Evolutionary conservation across 2,797 vertebrate genomes (phyloP), one percentile per base, ranked within the genome.

Genomic region (Tapirus indicus): DNA sequence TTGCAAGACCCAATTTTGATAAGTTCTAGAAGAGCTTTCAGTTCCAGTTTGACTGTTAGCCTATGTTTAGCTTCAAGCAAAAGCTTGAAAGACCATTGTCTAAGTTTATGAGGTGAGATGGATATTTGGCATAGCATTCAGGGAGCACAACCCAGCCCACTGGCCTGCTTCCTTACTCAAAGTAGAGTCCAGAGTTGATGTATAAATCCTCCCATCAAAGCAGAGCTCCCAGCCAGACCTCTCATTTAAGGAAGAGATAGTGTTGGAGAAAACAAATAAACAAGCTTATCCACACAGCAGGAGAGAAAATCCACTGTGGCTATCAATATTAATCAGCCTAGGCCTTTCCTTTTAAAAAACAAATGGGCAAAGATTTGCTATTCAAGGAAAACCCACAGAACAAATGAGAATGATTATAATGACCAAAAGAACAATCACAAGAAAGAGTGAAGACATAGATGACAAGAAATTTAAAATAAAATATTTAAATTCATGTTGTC

Each of bases 381-480:
- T 56, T 88, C 52, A 62, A 84, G 32, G 29, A 75, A 91, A 41
- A 44, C 0, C 8, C 16, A 35, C 1, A 49, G 17, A n/a, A 66
- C 7, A 71, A 58, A 78, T 16, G 6, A 83, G 27, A 78, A 68
- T 27, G 35, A 47, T 5, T 41, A 0, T 89, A n/a, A 94, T 38
- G 2, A n/a, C 21, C 13, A 32, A 92, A 97, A 77, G 20, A 60
- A 60, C 11, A 86, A 60, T 9, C 1, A 32, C 0, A 83, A 1
- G 62, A 82, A 94, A 66, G 18, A 78, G 3, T 29, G 35, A 74
- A 91, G 38, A 27, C 2, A 71, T 7, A 32, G 14, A 60, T 84
- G 13, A 94, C 72, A n/a, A 6, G 7, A 60, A 60, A 74, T 49
- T 71, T 44, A 66, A 80, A 58, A 75, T 54, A 94, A 96, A 75